These are phyloP conservation scores for Dascillus cervinus DNA, from an alignment of 2,888 invertebrate species.

Conservation along the genomic window DNA sequence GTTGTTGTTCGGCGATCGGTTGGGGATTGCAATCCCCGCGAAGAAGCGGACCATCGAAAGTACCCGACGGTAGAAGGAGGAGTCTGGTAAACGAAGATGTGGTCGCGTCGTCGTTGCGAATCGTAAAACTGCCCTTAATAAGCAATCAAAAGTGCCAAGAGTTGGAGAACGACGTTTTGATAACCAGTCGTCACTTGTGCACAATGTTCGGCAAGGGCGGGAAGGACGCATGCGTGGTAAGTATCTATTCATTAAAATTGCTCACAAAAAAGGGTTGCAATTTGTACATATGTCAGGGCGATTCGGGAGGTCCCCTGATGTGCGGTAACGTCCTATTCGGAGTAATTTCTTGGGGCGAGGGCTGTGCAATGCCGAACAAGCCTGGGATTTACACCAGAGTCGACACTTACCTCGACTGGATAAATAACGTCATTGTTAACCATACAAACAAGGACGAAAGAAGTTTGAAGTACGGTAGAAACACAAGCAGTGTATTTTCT, in stretches of 20 bases:
- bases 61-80: not conserved
- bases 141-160: not conserved
- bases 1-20: not conserved
- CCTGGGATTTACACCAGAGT: slow-evolving; percentile 2
- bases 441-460: too few species aligned
- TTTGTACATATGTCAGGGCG: slow-evolving; percentile 2
- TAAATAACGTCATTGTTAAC: not conserved
- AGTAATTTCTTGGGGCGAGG: slow-evolving; percentile 3
- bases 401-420: slow-evolving; percentile 1
- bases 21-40: slow-evolving; percentile 1
- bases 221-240: slow-evolving; percentile 2
- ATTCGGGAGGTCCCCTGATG: slow-evolving; percentile 3
- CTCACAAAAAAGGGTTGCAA: too few species aligned
- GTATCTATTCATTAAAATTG: not conserved
- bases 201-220: slow-evolving; percentile 1
- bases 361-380: not conserved
- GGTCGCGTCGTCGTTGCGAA: not conserved
- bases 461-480: too few species aligned
- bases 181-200: slow-evolving; percentile 1
- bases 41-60: not conserved
- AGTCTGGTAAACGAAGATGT: too few species aligned
- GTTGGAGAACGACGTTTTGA: not conserved
- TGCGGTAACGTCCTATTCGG: not conserved
- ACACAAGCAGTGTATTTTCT: too few species aligned
- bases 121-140: slow-evolving; percentile 1